These are phyloP conservation scores for Nyctibius grandis DNA, from an alignment of 2,797 vertebrate species.

Conservation along the genomic window DNA sequence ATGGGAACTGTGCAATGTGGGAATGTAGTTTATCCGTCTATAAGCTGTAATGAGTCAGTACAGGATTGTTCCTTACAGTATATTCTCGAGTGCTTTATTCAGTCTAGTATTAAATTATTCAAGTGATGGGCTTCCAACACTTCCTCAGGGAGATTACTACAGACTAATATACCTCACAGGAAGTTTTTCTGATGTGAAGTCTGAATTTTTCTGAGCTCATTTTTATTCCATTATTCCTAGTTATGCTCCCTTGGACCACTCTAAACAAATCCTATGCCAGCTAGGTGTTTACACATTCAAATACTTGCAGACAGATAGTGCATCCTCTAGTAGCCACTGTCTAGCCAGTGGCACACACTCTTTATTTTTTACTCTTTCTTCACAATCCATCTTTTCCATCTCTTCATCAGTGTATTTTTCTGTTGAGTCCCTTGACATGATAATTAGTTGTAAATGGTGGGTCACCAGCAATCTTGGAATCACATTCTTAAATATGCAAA, in stretches of 20 bases:
- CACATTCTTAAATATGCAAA: background rate
- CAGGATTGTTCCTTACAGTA: background rate
- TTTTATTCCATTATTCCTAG: background rate
- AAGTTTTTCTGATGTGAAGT: slow-evolving; percentile 8
- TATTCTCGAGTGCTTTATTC: background rate
- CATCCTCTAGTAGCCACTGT: background rate
- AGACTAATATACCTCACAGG: background rate
- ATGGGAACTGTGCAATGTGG: background rate
- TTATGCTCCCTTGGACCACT: background rate
- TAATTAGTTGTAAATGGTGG: background rate
- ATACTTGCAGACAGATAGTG: background rate
- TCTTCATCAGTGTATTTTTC: background rate
- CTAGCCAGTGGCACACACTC: background rate
- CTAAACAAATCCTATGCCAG: background rate
- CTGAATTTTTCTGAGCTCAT: slow-evolving; percentile 11
- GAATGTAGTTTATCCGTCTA: background rate
- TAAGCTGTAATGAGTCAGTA: background rate
- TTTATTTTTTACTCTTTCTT: background rate
- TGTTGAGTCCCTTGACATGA: background rate
- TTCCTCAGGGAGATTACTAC: background rate
- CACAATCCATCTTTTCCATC: background rate
- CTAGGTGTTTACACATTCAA: background rate
- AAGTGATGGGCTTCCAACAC: background rate
- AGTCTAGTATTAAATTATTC: slow-evolving; percentile 39
- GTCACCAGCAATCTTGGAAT: background rate